phyloP scores from a whole-genome alignment of 2,113 vertebrate genomes.

The Pelobates fuscus region DNA sequence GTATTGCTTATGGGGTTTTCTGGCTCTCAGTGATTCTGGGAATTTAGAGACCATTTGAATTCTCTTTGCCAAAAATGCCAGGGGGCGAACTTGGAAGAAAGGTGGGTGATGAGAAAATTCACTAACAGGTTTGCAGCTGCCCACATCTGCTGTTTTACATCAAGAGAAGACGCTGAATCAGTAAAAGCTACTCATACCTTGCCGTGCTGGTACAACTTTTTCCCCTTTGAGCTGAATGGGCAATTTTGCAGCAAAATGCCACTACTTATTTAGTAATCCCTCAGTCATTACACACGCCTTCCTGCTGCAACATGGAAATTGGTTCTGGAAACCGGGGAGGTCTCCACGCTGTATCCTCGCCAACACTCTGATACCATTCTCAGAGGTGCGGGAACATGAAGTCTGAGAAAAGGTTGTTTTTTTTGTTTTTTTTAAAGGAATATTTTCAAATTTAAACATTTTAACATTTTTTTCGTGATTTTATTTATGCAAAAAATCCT shows the following conservation, averaged over 20 bases:
- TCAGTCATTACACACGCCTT: slow-evolving; percentile 28
- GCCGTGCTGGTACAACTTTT: neutral
- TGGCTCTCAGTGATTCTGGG: too few relatives aligned
- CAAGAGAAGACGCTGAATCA: slow-evolving; percentile 33
- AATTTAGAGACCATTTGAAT: too few relatives aligned
- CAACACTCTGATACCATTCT: neutral
- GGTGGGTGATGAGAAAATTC: slow-evolving; percentile 20
- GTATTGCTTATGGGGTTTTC: too few relatives aligned
- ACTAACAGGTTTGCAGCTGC: slow-evolving; percentile 58
- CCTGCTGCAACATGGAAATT: slow-evolving; percentile 17
- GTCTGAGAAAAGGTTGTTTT: too few relatives aligned
- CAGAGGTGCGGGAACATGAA: too few relatives aligned
- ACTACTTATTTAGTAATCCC: slow-evolving; percentile 23
- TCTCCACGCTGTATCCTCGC: slow-evolving; percentile 41
- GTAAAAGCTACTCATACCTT: slow-evolving; percentile 1
- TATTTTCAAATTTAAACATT: too few relatives aligned
- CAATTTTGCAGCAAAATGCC: slow-evolving; percentile 41
- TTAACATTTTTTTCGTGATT: too few relatives aligned
- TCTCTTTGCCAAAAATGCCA: too few relatives aligned
- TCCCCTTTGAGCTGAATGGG: slow-evolving; percentile 44
- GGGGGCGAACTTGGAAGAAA: neutral
- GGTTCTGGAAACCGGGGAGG: neutral
- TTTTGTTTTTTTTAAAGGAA: too few relatives aligned
- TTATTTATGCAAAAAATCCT: too few relatives aligned
- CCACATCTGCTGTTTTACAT: slow-evolving; percentile 53